phyloP scores from a whole-genome alignment of 2,113 vertebrate genomes.

The Mellivora capensis region DNA sequence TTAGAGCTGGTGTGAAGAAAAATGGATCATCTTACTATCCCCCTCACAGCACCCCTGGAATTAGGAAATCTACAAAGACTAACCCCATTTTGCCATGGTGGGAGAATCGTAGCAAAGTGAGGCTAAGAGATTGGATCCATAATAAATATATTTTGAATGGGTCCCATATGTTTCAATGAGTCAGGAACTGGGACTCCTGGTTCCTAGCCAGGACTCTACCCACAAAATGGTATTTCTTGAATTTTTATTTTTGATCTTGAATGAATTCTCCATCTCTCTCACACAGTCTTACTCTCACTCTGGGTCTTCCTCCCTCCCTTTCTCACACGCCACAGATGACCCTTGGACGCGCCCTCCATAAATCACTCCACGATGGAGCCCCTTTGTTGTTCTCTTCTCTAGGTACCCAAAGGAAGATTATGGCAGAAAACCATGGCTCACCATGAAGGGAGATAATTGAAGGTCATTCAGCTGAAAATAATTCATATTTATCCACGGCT shows the following conservation, averaged over 20 bases:
- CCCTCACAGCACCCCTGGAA: neutral
- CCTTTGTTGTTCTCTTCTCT: slow-evolving; percentile 44
- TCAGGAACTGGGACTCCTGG: slow-evolving; percentile 47
- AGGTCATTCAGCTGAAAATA: slow-evolving; percentile 73
- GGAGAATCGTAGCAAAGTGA: neutral
- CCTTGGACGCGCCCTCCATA: slow-evolving; percentile 43
- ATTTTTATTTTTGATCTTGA: slow-evolving; percentile 41
- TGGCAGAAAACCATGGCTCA: slow-evolving; percentile 24
- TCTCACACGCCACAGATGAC: slow-evolving; percentile 57
- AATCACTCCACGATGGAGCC: slow-evolving; percentile 54
- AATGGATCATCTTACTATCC: neutral
- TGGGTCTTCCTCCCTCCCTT: neutral
- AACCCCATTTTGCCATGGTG: neutral
- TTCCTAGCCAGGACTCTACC: neutral
- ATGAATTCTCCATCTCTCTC: neutral
- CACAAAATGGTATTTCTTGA: neutral
- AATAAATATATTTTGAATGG: slow-evolving; percentile 23
- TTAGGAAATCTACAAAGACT: neutral
- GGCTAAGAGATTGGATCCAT: neutral
- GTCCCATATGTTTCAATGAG: slow-evolving; percentile 31
- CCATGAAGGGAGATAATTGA: slow-evolving; percentile 58
- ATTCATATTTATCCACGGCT: slow-evolving; percentile 67
- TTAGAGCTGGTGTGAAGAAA: neutral
- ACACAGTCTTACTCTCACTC: rapidly evolving
- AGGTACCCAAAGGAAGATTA: slow-evolving; percentile 47